Conservation (phyloP, 2,113 vertebrate genomes). For the Thalassarche chlororhynchos region DNA sequence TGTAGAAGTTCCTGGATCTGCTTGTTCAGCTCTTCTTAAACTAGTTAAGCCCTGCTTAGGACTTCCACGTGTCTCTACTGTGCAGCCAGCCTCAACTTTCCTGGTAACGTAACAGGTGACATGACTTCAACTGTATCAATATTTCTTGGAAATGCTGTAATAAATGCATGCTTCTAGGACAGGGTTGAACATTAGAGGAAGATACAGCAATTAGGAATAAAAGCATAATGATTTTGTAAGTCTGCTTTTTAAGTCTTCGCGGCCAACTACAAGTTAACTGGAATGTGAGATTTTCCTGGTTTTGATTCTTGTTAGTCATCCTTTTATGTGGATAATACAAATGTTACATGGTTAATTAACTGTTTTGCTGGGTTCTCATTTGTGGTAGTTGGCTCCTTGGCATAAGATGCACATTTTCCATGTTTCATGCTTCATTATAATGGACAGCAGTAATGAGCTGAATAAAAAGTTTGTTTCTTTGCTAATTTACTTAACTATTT, state of each 20-base stretch:
- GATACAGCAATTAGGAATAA: not conserved
- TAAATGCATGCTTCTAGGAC: not conserved
- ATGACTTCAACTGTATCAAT: not conserved
- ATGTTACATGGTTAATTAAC: constrained; percentile 28
- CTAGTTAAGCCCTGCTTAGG: not conserved
- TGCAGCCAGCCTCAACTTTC: not conserved
- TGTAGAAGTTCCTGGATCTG: not conserved
- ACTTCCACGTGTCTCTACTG: not conserved
- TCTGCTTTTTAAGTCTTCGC: not conserved
- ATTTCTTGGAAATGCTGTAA: not conserved
- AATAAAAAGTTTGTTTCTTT: constrained; percentile 1
- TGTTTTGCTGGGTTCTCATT: not conserved
- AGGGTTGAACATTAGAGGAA: not conserved
- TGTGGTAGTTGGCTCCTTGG: not conserved
- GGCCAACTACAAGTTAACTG: not conserved
- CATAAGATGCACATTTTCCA: not conserved
- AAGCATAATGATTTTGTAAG: not conserved
- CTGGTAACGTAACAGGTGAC: not conserved
- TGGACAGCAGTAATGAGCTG: not conserved
- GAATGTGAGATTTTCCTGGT: not conserved
- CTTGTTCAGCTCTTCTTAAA: not conserved
- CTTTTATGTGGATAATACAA: not conserved
- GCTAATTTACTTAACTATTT: not conserved
- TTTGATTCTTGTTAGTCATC: not conserved
- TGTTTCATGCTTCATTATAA: not conserved